These are phyloP conservation scores for Lepus oiostolus DNA, from an alignment of 2,797 vertebrate species.

Conservation along the genomic window DNA sequence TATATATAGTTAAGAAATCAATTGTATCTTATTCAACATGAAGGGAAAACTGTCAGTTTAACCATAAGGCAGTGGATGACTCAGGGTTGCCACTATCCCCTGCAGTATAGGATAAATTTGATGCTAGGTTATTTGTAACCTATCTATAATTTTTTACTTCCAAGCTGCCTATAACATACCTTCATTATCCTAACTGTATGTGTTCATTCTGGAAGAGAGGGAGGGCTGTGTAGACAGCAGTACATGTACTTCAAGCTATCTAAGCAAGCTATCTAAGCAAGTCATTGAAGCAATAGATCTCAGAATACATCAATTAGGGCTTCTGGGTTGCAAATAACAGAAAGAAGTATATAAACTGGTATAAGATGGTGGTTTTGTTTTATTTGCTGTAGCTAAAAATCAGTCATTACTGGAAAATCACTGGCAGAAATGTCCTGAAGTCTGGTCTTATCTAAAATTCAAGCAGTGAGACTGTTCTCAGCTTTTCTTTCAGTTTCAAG, in stretches of 20 bases:
- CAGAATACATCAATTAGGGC: not conserved
- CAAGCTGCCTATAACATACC: constrained; percentile 33
- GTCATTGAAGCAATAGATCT: not conserved
- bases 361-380: not conserved
- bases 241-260: not conserved
- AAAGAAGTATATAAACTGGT: not conserved
- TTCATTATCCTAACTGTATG: constrained; percentile 1
- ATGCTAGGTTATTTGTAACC: constrained; percentile 26
- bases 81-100: not conserved
- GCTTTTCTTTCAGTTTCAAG: not conserved
- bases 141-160: not conserved
- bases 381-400: not conserved
- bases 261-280: not conserved
- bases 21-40: not conserved
- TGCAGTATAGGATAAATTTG: constrained; percentile 21
- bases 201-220: not conserved
- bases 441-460: not conserved
- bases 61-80: not conserved
- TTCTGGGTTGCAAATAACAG: not conserved
- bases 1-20: not conserved
- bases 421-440: not conserved
- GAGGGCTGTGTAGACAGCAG: not conserved
- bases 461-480: not conserved
- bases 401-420: not conserved
- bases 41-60: constrained; percentile 27